Percentiles rank a stretch among this genome's conserved stretches.
These are phyloP conservation scores for Actenoides hombroni DNA, from an alignment of 2,113 vertebrate genomes.

Conservation along the genomic window DNA sequence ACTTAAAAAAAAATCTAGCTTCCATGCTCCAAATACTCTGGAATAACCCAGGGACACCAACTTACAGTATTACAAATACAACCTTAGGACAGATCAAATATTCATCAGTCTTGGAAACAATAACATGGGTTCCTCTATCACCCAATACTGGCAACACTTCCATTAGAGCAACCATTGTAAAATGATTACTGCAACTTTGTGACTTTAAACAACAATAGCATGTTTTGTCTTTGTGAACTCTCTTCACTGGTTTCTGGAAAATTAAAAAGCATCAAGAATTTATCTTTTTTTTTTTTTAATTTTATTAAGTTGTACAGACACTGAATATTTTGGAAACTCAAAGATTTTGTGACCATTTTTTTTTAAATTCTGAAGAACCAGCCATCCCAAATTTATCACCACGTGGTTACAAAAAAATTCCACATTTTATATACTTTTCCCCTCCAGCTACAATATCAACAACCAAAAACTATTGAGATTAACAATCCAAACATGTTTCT, in stretches of 20 bases:
- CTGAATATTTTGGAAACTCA: neutral
- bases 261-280: neutral
- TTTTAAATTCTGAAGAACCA: neutral
- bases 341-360: fast-evolving
- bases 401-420: neutral
- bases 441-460: neutral
- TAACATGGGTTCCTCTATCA: neutral
- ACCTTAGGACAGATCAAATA: neutral
- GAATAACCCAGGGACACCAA: neutral
- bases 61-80: neutral
- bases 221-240: neutral
- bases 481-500: neutral
- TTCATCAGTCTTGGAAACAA: neutral
- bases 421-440: neutral
- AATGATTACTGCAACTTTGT: neutral
- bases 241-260: neutral
- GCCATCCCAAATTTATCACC: neutral
- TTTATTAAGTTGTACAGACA: neutral
- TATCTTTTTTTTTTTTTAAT: neutral
- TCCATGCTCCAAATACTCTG: neutral
- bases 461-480: neutral
- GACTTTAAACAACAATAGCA: neutral
- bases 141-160: neutral
- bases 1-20: neutral
- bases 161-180: neutral